Evolutionary conservation across 2,797 vertebrate genomes (phyloP).

Genomic region (Sebastes itinus): DNA sequence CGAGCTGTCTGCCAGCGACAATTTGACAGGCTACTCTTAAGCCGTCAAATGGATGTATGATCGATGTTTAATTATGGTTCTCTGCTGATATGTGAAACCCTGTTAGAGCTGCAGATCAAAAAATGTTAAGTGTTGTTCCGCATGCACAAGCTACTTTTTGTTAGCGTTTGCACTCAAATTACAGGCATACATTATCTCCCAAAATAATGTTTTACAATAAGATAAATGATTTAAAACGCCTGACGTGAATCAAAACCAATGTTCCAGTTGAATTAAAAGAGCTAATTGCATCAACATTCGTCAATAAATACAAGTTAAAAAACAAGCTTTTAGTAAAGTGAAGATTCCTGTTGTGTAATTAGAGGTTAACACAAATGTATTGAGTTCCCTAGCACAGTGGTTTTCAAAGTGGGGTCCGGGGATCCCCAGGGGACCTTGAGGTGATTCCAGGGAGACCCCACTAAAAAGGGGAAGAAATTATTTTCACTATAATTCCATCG

Average conservation of each 20-base stretch:
- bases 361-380: background rate
- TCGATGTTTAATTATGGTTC: constrained; percentile 45
- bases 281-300: background rate
- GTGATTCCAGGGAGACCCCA: background rate
- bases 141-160: background rate
- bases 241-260: background rate
- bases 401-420: background rate
- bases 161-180: background rate
- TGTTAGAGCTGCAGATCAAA: background rate
- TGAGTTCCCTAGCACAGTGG: background rate
- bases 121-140: background rate
- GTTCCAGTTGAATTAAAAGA: background rate
- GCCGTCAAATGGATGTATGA: constrained; percentile 11
- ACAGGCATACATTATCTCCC: background rate
- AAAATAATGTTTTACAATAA: background rate
- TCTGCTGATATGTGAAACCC: background rate
- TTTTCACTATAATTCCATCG: background rate
- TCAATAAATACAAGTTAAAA: background rate
- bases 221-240: background rate
- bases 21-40: constrained; percentile 44
- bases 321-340: background rate
- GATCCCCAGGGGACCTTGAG: background rate
- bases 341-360: background rate
- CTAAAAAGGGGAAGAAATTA: background rate
- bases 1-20: background rate